A percentile compares a stretch with the other conserved stretches of the same genome.
phyloP scores from a whole-genome alignment of 1,140 invertebrate genomes.

The Brevipalpus yothersi region DNA sequence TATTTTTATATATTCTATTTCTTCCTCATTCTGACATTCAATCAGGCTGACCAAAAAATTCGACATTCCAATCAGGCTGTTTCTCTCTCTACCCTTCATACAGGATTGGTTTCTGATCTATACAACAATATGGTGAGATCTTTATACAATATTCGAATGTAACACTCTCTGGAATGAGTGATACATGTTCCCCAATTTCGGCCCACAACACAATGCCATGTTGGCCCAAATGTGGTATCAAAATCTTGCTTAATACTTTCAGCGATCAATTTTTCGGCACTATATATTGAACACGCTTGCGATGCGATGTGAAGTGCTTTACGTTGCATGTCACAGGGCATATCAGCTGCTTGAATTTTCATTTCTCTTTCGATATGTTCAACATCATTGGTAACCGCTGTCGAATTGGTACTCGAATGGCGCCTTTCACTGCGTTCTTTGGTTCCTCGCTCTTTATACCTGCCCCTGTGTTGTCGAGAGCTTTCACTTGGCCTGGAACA shows the following conservation, averaged over 20 bases:
- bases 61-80: too few relatives aligned
- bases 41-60: too few relatives aligned
- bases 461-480: background rate
- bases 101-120: slow-evolving; percentile 6
- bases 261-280: slow-evolving; percentile 16
- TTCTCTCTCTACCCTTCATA: background rate
- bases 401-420: background rate
- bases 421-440: background rate
- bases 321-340: slow-evolving; percentile 15
- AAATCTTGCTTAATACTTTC: slow-evolving; percentile 17
- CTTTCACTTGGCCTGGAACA: background rate
- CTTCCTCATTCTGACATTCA: too few relatives aligned
- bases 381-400: background rate
- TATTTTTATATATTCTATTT: too few relatives aligned
- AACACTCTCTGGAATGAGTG: slow-evolving; percentile 15
- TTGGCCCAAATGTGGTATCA: slow-evolving; percentile 14
- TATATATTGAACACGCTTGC: slow-evolving; percentile 13
- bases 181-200: slow-evolving; percentile 16
- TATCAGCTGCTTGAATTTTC: slow-evolving; percentile 16
- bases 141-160: slow-evolving; percentile 14
- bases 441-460: background rate
- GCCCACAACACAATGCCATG: slow-evolving; percentile 17
- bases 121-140: slow-evolving; percentile 15
- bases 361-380: slow-evolving; percentile 7
- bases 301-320: slow-evolving; percentile 13